Evolutionary conservation across 2,888 invertebrate species (phyloP).

Genomic region (Marronus borbonicus): DNA sequence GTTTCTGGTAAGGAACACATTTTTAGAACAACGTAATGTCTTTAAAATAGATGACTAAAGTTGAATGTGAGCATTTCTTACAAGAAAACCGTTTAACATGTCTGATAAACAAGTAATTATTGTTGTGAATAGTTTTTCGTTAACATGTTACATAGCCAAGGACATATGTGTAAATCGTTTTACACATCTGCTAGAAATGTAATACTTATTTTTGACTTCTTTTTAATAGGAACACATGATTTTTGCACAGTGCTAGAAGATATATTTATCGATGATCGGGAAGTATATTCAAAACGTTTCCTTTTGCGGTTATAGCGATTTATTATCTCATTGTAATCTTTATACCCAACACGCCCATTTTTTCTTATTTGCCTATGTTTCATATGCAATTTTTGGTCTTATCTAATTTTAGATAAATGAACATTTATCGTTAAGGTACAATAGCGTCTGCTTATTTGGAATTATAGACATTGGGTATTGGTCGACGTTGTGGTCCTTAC

Average conservation of each 20-base stretch:
- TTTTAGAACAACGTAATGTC: neutral
- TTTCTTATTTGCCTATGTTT: no score
- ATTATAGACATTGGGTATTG: neutral
- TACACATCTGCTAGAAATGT: constrained; percentile 22
- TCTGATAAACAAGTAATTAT: neutral
- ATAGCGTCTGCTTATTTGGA: neutral
- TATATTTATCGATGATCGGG: constrained; percentile 4
- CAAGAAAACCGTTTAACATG: neutral
- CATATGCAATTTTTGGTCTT: no score
- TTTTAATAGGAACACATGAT: neutral
- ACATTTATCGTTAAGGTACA: neutral
- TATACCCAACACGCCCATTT: no score
- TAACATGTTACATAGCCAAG: neutral
- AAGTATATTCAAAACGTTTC: neutral
- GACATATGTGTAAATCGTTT: neutral
- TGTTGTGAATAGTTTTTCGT: neutral
- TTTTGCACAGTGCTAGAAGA: neutral
- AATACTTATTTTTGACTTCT: neutral
- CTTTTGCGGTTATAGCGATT: no score
- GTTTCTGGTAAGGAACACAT: neutral
- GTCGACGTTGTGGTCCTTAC: neutral
- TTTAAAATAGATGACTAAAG: neutral
- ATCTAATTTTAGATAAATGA: neutral
- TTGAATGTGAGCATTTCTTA: neutral
- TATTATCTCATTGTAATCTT: no score